These are phyloP conservation scores for Amiota minor DNA, from an alignment of 2,888 invertebrate species.

Conservation along the genomic window DNA sequence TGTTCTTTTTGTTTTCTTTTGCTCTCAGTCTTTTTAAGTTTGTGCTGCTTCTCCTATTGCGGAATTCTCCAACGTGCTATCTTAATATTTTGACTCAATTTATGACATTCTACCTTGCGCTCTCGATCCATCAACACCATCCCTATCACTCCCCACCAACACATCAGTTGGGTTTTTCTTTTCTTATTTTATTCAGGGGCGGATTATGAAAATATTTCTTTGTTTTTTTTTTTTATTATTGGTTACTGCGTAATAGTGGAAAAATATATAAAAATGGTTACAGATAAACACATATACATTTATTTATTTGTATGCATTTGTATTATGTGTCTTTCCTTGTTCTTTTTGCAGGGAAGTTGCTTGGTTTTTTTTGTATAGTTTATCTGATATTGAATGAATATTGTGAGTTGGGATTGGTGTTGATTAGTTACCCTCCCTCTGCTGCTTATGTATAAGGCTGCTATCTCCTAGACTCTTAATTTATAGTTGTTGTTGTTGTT, in stretches of 20 bases:
- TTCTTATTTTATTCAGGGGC: conserved; percentile 35
- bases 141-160: neutral
- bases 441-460: too few relatives aligned
- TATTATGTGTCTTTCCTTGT: conserved; percentile 22
- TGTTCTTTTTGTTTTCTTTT: conserved; percentile 14
- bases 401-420: too few relatives aligned
- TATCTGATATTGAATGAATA: neutral
- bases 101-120: conserved; percentile 47
- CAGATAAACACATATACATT: too few relatives aligned
- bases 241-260: conserved; percentile 36
- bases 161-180: neutral
- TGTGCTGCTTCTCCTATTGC: neutral
- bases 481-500: too few relatives aligned
- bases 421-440: too few relatives aligned
- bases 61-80: neutral
- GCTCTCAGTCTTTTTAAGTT: neutral
- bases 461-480: too few relatives aligned
- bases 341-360: neutral
- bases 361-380: neutral
- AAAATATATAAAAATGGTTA: conserved; percentile 7
- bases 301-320: neutral
- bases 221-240: conserved; percentile 42
- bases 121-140: neutral
- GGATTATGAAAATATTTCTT: conserved; percentile 50
- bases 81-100: conserved; percentile 36